Evolutionary conservation across 2,113 vertebrate species (phyloP), one percentile per base, ranked within the genome.

Genomic region (Oxygymnocypris stewartii): DNA sequence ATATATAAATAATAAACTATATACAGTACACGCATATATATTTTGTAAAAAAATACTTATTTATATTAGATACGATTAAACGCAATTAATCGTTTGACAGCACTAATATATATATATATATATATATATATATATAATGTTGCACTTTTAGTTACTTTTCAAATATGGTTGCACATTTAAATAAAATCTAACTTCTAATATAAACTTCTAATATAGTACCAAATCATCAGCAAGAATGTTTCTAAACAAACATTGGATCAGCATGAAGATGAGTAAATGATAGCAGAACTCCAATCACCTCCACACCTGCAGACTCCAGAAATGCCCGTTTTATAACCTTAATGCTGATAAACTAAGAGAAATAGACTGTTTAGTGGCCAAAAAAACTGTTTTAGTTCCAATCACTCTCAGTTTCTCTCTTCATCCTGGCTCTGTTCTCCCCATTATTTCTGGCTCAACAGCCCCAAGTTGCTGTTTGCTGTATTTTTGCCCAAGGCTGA

Each of bases 401-500:
- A 84, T 76, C 77, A 65, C 73, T 67, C 47, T 51, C 49, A 78
- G 59, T 82, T 44, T 80, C 84, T 88, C 71, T 82, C 49, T 85
- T 54, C 51, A 44, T 54, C 49, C n/a, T 13, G 14, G 13, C 51
- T 10, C 40, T 9, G 18, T 40, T 63, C 54, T 75, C 42, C 16
- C 79, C 16, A 74, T 83, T 84, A 76, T 44, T 40, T 35, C 65
- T 54, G 49, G 4, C 65, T 76, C 47, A 23, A 54, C 31, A 37
- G 63, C 54, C 71, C 73, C 16, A 54, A 85, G 61, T 83, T 47
- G 28, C 80, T 65, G 31, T 79, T 40, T 44, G 11, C 35, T 80
- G 83, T 84, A 81, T 86, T 88, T 77, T 61, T 84, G 88, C 77
- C 79, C 20, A 16, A 85, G 82, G 85, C 77, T 82, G 47, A 86